phyloP scores from a whole-genome alignment of 2,113 vertebrate genomes.

The Oceanites oceanicus region DNA sequence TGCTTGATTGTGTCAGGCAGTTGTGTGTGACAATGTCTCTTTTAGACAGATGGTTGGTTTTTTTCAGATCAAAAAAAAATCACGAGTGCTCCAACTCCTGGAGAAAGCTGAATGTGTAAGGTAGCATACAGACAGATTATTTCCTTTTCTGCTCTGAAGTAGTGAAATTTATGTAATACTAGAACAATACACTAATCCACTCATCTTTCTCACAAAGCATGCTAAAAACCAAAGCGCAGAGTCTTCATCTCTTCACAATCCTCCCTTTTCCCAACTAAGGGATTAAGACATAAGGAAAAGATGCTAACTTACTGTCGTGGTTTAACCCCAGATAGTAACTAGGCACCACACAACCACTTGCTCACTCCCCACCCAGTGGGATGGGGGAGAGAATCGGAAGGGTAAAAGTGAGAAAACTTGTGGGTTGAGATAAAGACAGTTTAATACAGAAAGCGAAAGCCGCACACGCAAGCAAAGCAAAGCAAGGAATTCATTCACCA shows the following conservation, averaged over 20 bases:
- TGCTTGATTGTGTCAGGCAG: not conserved
- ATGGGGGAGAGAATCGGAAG: too few relatives aligned
- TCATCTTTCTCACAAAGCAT: not conserved
- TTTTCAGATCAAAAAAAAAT: not conserved
- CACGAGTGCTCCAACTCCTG: rapidly evolving
- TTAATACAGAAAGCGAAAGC: too few relatives aligned
- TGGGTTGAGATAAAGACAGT: too few relatives aligned
- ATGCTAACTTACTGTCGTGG: not conserved
- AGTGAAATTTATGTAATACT: not conserved
- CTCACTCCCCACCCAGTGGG: too few relatives aligned
- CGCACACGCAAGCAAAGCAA: too few relatives aligned
- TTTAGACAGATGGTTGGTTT: not conserved
- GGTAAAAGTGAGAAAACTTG: too few relatives aligned
- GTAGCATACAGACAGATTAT: not conserved
- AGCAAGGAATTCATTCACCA: too few relatives aligned
- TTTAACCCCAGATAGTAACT: too few relatives aligned
- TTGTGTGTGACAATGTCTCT: not conserved
- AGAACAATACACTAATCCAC: not conserved
- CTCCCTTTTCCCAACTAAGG: not conserved
- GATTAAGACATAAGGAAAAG: not conserved
- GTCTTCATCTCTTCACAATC: not conserved
- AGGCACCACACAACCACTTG: too few relatives aligned
- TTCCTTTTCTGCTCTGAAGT: not conserved
- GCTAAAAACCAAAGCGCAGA: not conserved
- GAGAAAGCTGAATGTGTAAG: not conserved